Evolutionary conservation across 2,888 invertebrate species (phyloP).

Genomic region (Byasa hedistus): DNA sequence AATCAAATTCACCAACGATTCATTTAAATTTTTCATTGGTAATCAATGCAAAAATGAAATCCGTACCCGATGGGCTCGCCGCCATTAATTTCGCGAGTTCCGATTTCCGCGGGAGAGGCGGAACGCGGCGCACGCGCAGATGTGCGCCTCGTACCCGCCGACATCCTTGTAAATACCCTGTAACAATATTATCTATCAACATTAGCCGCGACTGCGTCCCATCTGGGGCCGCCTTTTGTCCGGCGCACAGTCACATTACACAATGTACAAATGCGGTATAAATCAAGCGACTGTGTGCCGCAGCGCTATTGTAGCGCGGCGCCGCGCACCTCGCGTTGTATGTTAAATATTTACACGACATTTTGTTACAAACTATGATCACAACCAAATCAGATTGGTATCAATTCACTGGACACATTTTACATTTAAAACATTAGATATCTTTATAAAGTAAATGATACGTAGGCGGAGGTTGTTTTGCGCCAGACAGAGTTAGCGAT

Average conservation of each 20-base stretch:
- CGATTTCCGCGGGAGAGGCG: too few relatives aligned
- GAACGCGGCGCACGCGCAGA: constrained; percentile 36
- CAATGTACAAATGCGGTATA: constrained; percentile 30
- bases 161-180: constrained; percentile 48
- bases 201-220: constrained; percentile 60
- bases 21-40: too few relatives aligned
- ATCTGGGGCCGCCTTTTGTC: constrained; percentile 54
- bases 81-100: too few relatives aligned
- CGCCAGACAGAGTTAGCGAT: too few relatives aligned
- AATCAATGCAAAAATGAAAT: too few relatives aligned
- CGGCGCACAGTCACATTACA: constrained; percentile 47
- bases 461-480: too few relatives aligned
- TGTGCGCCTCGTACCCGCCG: constrained; percentile 33
- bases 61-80: too few relatives aligned
- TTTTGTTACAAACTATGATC: not conserved
- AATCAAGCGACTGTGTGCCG: constrained; percentile 22
- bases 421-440: too few relatives aligned
- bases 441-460: too few relatives aligned
- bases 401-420: too few relatives aligned
- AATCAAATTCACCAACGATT: too few relatives aligned
- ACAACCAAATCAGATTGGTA: too few relatives aligned
- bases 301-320: not conserved
- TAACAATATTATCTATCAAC: constrained; percentile 75
- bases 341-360: constrained; percentile 9
- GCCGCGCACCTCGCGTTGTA: not conserved